Evolutionary conservation across 2,888 invertebrate genomes (phyloP), one percentile per base, ranked within the genome.

Genomic region (Drosophila mimica): DNA sequence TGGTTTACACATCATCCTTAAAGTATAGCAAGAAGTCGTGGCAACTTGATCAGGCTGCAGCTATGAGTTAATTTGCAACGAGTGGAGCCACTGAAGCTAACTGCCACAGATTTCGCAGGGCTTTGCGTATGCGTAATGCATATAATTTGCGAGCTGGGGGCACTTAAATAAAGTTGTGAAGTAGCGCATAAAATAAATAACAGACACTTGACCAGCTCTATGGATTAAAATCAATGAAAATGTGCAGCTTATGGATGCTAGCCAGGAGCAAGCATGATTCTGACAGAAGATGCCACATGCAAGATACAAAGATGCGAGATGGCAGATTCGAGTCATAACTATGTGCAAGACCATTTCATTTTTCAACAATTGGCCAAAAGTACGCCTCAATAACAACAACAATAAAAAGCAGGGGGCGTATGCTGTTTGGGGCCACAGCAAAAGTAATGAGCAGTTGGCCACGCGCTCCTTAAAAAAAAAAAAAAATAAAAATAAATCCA

Each of bases 401-500:
- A 46, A 25, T 15, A 25, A 67, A 65, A 36, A 51, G 34, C 31
- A 30, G 33, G 49, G 75, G 75, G 88, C 88, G 89, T 82, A 38
- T 46, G 38, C 64, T 65, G 70, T 76, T 65, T 61, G 75, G 61
- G 69, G 60, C 70, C 62, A 71, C 73, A 72, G 70, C 76, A 88
- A 83, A 88, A 86, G 89, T 90, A 86, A 86, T 90, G 87, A 89
- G 87, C 83, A 90, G 70, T 88, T 86, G 86, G 89, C 82, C 89
- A 87, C 88, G 87, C 89, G 87, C 86, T 86, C 68, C 83, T 73
- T 61, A 78, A 67, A 68, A 70, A 48, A 9, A 40, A 53, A 20
- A 58, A 70, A 51, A 53, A 53, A 40, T 48, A 28, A 58, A 70
- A 54, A 53, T 51, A 49, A 56, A 63, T 68, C 65, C 59, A 76